phyloP scores from a whole-genome alignment of 30 jellyfish, hydroid and myxozoan genomes.

The Phacellophora camtschatica region DNA sequence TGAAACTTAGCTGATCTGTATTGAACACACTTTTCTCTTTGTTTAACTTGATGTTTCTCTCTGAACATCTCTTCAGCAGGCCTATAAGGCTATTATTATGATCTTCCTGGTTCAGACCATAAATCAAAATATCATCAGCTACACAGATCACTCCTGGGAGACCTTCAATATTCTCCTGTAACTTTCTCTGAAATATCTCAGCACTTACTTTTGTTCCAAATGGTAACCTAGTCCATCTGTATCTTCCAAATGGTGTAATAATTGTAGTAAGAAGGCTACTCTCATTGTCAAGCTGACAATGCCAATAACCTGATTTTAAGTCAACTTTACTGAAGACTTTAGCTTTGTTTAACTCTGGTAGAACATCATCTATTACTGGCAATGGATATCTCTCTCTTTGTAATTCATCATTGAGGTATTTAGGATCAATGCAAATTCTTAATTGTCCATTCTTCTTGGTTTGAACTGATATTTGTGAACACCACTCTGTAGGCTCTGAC shows the following conservation, averaged over 20 bases:
- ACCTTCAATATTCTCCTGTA: neutral
- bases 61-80: conserved; percentile 8
- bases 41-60: conserved; percentile 11
- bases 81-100: conserved; percentile 12
- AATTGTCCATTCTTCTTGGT: conserved; percentile 18
- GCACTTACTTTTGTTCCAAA: neutral
- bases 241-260: too few species aligned
- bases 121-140: neutral
- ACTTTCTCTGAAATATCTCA: too few species aligned
- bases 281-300: too few species aligned
- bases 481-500: conserved; percentile 25
- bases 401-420: conserved; percentile 2
- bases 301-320: too few species aligned
- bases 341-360: conserved; percentile 4
- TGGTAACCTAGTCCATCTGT: neutral
- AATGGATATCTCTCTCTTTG: conserved; percentile 10
- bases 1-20: neutral
- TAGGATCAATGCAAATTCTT: conserved; percentile 22
- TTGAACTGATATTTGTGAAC: conserved; percentile 10
- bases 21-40: neutral
- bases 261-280: too few species aligned
- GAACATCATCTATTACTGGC: conserved; percentile 23
- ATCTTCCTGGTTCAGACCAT: neutral
- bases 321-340: conserved; percentile 14
- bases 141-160: neutral